Evolutionary conservation across 2,888 invertebrate genomes (phyloP), one percentile per base, ranked within the genome.

Genomic region (Synanthedon formicaeformis): DNA sequence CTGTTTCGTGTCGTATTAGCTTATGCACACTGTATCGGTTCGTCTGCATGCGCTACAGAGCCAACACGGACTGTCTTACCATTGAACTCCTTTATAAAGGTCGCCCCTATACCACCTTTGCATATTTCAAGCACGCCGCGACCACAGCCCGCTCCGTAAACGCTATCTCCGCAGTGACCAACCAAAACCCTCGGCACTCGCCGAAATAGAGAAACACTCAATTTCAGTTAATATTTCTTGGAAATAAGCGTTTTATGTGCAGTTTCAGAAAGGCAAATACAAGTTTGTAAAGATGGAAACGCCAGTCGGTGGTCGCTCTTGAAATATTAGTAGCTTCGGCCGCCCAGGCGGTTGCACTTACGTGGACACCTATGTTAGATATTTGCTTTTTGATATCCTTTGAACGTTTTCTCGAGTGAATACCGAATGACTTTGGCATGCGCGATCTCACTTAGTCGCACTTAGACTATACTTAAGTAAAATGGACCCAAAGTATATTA

Each of bases 261-360:
- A 41, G 23, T 2, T 41, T 54, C 13, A 10, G 18, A 27, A 34
- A 4, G 50, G 50, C 50, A 50, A 14, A 53, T 52, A 53, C 60
- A 67, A 58, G 40, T 61, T 75, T 60, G 82, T 69, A 69, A 67
- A 72, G 72, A 72, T 74, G 71, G 68, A 71, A 78, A 78, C 73
- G 73, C 69, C 65, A 71, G 71, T 73, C 70, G 72, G 72, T 76
- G 78, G 79, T 75, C 73, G 66, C 78, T 74, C 71, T 77, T 84
- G 85, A 86, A 84, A 85, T 85, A 86, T 86, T 83, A 84, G 82
- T 73, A 79, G 78, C 71, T 71, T 70, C 69, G 66, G 67, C 60
- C 57, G 66, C 64, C 71, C 71, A 79, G 80, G 81, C 78, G 81
- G 75, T 73, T 79, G 83, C 79, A 79, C 80, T 81, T 75, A 78